Percentiles rank a stretch among this genome's conserved stretches.
Conservation (phyloP, 2,113 vertebrate genomes). For the Cyprinus carpio region DNA sequence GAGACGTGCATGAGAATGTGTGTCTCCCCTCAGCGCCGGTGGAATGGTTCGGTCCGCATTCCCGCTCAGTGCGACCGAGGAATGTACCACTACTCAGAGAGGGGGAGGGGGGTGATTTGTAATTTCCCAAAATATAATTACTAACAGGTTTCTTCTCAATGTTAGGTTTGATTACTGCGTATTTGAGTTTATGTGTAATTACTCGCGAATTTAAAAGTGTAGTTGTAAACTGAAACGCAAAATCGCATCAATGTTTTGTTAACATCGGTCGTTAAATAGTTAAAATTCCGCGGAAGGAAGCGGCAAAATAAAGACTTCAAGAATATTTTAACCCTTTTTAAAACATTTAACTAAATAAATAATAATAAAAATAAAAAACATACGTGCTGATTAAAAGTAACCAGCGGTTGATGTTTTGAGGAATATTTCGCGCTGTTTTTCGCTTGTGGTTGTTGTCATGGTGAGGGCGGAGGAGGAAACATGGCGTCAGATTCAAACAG, state of each 20-base stretch:
- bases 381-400: background rate
- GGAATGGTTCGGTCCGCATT: conserved; percentile 3
- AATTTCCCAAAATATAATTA: background rate
- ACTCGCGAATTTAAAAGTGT: background rate
- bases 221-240: background rate
- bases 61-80: background rate
- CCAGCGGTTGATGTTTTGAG: too few species aligned
- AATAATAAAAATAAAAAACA: background rate
- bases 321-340: background rate
- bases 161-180: too few species aligned
- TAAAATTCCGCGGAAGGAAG: background rate
- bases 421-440: background rate
- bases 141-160: background rate
- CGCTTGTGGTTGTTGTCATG: conserved; percentile 21
- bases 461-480: conserved; percentile 49
- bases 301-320: background rate
- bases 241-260: background rate
- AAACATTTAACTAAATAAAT: background rate
- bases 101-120: background rate
- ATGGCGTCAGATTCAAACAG: conserved; percentile 77
- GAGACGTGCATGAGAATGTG: background rate
- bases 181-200: background rate
- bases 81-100: background rate
- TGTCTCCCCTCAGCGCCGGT: background rate
- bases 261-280: background rate